phyloP scores from a whole-genome alignment of 2,888 invertebrate genomes.

The Chymomyza amoena region DNA sequence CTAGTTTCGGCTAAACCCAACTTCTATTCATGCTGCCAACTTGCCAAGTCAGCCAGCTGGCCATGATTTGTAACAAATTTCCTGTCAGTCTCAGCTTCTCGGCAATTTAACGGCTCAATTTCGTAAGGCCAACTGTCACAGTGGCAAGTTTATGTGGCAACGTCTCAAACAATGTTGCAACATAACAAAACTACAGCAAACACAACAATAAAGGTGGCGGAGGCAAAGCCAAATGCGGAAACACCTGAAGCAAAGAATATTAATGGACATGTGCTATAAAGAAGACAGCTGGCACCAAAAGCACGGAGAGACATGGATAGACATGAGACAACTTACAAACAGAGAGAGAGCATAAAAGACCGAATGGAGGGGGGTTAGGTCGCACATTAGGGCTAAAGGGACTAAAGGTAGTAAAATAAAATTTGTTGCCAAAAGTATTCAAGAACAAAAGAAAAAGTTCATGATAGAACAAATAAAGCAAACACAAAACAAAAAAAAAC shows the following conservation, averaged over 20 bases:
- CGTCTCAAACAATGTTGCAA: constrained; percentile 46
- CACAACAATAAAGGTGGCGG: background rate
- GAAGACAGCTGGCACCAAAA: constrained; percentile 55
- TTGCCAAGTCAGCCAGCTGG: constrained; percentile 31
- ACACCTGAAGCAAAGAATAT: constrained; percentile 64
- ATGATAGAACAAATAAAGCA: constrained; percentile 46
- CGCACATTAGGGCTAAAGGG: background rate
- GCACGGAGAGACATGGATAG: constrained; percentile 27
- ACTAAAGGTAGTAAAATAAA: constrained; percentile 18
- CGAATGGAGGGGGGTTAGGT: constrained; percentile 21
- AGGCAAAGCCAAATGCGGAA: constrained; percentile 22
- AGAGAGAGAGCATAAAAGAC: constrained; percentile 16
- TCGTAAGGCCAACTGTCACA: constrained; percentile 24
- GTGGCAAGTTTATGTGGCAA: constrained; percentile 40
- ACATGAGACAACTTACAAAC: constrained; percentile 41
- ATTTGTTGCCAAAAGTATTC: constrained; percentile 65
- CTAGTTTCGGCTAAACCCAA: background rate
- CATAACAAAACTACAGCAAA: background rate
- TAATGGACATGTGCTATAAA: constrained; percentile 67
- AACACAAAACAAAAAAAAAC: constrained; percentile 46
- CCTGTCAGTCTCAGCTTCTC: constrained; percentile 34
- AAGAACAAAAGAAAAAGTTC: constrained; percentile 60
- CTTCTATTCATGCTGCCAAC: background rate
- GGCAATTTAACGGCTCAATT: constrained; percentile 61
- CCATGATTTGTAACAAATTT: constrained; percentile 64